Evolutionary conservation across 2,113 vertebrate genomes (phyloP).

Genomic region (Elachura formosa): DNA sequence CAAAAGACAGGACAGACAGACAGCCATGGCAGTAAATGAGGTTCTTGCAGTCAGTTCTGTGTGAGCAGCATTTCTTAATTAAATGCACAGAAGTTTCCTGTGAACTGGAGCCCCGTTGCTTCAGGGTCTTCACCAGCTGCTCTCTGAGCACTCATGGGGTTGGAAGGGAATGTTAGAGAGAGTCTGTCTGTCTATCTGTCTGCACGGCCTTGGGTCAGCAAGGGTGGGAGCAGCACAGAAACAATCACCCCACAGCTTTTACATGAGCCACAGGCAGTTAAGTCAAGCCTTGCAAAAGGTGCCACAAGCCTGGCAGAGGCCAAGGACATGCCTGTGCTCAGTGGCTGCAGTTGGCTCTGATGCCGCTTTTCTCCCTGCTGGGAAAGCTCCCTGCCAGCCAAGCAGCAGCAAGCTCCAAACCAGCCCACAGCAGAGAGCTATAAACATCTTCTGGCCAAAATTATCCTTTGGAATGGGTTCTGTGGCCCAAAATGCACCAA

Average conservation of each 20-base stretch:
- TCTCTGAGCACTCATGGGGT: not conserved
- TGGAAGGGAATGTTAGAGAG: not conserved
- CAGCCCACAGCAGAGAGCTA: not conserved
- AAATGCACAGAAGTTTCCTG: slow-evolving; percentile 6
- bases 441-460: not conserved
- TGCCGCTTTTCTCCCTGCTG: not conserved
- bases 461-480: fast-evolving
- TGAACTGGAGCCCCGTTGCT: not conserved
- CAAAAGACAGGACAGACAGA: slow-evolving; percentile 41
- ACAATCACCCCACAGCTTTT: not conserved
- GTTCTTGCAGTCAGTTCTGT: slow-evolving; percentile 15
- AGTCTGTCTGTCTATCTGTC: fast-evolving
- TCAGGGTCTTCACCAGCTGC: not conserved
- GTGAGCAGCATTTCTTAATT: slow-evolving; percentile 55
- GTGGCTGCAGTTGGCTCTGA: not conserved
- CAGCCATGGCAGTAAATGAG: slow-evolving; percentile 11
- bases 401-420: not conserved
- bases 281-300: not conserved
- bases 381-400: not conserved
- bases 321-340: fast-evolving
- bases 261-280: fast-evolving
- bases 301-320: not conserved
- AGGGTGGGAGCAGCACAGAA: not conserved
- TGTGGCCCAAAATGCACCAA: not conserved
- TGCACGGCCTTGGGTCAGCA: not conserved